Percentiles rank a stretch among this genome's conserved stretches.
phyloP scores from a whole-genome alignment of 2,797 vertebrate species.

The Hybognathus amarus region DNA sequence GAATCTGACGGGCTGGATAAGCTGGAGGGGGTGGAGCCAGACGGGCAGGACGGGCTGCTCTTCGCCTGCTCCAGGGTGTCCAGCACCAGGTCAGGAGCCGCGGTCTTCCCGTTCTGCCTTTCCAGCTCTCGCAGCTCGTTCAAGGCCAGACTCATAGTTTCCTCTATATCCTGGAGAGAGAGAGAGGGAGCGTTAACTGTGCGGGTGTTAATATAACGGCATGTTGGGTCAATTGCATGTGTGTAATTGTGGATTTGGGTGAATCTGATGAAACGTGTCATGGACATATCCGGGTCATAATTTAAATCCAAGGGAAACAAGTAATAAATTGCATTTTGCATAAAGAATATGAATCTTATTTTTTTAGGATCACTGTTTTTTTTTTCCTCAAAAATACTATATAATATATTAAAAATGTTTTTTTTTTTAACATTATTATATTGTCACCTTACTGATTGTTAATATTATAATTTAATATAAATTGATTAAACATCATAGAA shows the following conservation, averaged over 20 bases:
- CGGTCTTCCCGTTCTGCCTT: constrained; percentile 88
- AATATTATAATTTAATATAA: no score
- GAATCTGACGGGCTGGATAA: constrained; percentile 87
- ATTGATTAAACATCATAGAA: no score
- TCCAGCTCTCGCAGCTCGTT: constrained; percentile 93
- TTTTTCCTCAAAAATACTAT: background rate
- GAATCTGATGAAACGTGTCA: background rate
- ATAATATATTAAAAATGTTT: no score
- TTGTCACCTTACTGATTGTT: background rate
- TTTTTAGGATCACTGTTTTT: background rate
- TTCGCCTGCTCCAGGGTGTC: constrained; percentile 97
- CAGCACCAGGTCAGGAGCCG: constrained; percentile 91
- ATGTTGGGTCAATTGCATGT: background rate
- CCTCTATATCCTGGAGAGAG: constrained; percentile 90
- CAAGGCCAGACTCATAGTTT: constrained; percentile 93
- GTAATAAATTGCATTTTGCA: background rate
- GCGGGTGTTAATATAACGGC: background rate
- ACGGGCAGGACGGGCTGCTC: constrained; percentile 73
- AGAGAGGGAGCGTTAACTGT: background rate
- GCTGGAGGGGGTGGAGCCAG: constrained; percentile 85
- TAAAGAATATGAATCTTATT: background rate
- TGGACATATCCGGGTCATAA: background rate
- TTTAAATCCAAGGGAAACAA: background rate
- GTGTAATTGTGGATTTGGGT: background rate
- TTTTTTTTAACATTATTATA: background rate